These are phyloP conservation scores for Pongo pygmaeus DNA, from an alignment of 2,113 vertebrate genomes.

Conservation along the genomic window DNA sequence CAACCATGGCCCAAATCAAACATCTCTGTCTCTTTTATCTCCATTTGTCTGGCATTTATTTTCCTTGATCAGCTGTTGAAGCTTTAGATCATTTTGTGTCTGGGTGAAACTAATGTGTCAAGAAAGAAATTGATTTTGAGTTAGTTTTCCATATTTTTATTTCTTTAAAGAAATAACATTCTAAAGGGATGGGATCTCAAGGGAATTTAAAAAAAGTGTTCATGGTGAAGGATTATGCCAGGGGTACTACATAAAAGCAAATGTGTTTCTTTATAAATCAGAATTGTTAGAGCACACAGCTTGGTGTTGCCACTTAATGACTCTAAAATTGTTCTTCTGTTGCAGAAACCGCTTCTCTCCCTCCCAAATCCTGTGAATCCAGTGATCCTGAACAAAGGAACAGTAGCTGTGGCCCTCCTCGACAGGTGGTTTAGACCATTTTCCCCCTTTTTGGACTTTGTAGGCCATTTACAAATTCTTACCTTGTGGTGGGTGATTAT, in stretches of 20 bases:
- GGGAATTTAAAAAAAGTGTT: background rate
- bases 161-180: background rate
- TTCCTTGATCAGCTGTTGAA: background rate
- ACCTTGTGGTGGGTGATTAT: background rate
- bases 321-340: background rate
- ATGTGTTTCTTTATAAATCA: rapidly evolving
- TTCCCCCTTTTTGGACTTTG: background rate
- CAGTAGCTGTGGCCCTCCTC: background rate
- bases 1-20: background rate
- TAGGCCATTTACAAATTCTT: background rate
- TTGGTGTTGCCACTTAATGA: background rate
- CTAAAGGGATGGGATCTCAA: background rate
- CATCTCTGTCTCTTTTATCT: rapidly evolving
- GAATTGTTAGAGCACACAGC: background rate
- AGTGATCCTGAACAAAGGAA: rapidly evolving
- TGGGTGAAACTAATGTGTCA: background rate
- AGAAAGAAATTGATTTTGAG: background rate
- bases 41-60: background rate
- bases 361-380: rapidly evolving
- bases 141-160: background rate
- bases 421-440: background rate
- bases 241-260: too few species aligned
- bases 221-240: background rate
- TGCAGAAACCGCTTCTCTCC: background rate
- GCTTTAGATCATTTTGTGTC: background rate